Base-by-base conservation (phyloP, 2,888 invertebrate species). In the Platerodrilus igneus region DNA sequence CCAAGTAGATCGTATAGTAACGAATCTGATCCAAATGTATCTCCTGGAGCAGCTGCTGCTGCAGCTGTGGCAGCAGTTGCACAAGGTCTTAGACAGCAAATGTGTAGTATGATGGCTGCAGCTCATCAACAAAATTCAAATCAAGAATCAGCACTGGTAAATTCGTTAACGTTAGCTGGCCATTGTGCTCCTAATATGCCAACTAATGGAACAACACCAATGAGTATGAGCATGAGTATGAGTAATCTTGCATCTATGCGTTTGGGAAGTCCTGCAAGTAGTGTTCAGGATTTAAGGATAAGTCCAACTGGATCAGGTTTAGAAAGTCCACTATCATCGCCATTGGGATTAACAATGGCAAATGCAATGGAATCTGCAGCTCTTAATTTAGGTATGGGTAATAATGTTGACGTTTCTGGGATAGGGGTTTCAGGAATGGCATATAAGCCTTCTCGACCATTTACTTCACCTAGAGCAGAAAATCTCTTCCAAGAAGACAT, bases 41-140 rank as follows among this genome's bases (percentile, higher is more conserved):
- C 81, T 3, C 81, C 81, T 32, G 77, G 77, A 37, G 82, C 83
- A 7, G 86, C 87, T 10, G 81, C 83, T 26, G 86, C 88, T 32
- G 88, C 88, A 19, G 89, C 89, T 20, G 87, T 88, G 22, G 87
- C 87, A 7, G 86, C 86, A 10, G 88, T 89, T 37, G 89, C 89
- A 9, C 87, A 87, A 70, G 86, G 86, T 25, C 72, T 89, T 40
- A 78, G 88, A 32, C 88, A 89, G 53, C 89, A 89, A 68, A 87
- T 89, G 86, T 84, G 83, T 75, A 82, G 79, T 66, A 83, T 83
- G 82, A 82, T 83, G 40, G 86, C 86, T 1, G 81, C 80, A 3
- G 72, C 77, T 52, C 70, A 74, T 62, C 71, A 76, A 63, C 74
- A 62, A 74, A 75, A 69, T 75, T 63, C 67, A 4, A 61, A 60